Evolutionary conservation across 2,888 invertebrate species (phyloP), one percentile per base, ranked within the genome.

Genomic region (Adelphocoris suturalis): DNA sequence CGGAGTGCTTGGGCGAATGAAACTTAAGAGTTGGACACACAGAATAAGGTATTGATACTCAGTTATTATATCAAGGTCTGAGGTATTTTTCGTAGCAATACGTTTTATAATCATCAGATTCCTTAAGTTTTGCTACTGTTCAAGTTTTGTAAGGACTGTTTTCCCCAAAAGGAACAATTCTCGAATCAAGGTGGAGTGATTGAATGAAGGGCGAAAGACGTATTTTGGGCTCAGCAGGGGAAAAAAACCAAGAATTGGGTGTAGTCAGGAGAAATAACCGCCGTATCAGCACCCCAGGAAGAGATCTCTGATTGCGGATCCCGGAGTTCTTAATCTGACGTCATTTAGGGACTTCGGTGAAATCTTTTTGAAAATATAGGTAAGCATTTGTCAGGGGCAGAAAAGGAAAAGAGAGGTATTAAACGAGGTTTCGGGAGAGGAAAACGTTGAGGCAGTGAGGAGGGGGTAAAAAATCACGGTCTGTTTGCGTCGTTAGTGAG

Each of bases 401-500:
- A 82, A n/a, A 68, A 23, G 23, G 82, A 75, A 81, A 55, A 76
- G 88, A 61, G 68, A 27, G 68, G 68, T 19, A 27, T 68, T 68
- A 68, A 68, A 52, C n/a, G 28, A 16, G 37, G 82, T 57, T 81
- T 52, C 47, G n/a, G 61, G 47, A 46, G n/a, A 14, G 37, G 19
- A 46, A 28, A 84, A 84, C 16, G 47, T 75, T 23, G 27, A 0
- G 13, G 52, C 37, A 76, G 46, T 11, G 47, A 47, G 80, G 87
- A 37, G 28, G 86, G 47, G 28, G 27, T 47, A 90, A 91, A 90
- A 90, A 91, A 90, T 90, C 90, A 90, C 80, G 85, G 90, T 76
- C 87, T 89, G 90, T 89, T 87, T 61, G 91, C 85, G 90, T 91
- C 91, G 91, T 91, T 91, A 91, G 91, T 88, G 90, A 89, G 85